A percentile compares a stretch with the other conserved stretches of the same genome.
phyloP scores from a whole-genome alignment of 2,888 invertebrate genomes.

The Machimus atricapillus region DNA sequence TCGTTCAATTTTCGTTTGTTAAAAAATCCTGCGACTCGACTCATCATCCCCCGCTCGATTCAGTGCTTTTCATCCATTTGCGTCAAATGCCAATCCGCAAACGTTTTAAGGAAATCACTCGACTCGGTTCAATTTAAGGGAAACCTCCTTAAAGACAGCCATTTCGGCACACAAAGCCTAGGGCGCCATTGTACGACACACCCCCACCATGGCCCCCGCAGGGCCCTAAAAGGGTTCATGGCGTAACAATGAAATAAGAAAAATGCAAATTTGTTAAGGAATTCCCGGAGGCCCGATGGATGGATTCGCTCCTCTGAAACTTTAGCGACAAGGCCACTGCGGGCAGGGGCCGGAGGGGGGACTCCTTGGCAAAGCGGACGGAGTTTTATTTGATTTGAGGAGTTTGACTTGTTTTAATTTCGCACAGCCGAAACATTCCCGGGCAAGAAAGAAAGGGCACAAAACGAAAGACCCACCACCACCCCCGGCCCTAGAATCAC shows the following conservation, averaged over 20 bases:
- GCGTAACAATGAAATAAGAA: constrained; percentile 27
- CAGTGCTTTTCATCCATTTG: constrained; percentile 2
- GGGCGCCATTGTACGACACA: neutral
- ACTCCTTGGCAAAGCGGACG: neutral
- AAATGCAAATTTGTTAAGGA: constrained; percentile 30
- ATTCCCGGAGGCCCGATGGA: constrained; percentile 7
- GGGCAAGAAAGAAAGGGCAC: neutral
- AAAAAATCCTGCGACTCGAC: neutral
- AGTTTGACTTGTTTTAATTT: constrained; percentile 3
- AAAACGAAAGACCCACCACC: neutral
- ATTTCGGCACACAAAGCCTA: neutral
- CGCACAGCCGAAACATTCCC: neutral
- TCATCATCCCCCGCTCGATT: neutral
- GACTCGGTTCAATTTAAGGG: constrained; percentile 9
- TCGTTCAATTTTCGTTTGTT: neutral
- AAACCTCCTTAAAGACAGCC: neutral
- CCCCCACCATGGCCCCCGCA: neutral
- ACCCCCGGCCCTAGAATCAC: neutral
- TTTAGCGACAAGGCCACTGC: neutral
- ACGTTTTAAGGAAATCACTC: constrained; percentile 20
- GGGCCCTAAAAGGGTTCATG: constrained; percentile 12
- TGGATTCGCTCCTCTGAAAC: neutral
- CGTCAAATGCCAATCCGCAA: constrained; percentile 18
- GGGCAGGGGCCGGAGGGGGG: neutral
- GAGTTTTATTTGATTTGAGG: constrained; percentile 20